Base-by-base conservation (phyloP, 2,797 vertebrate species). In the Nannoperca obscura region DNA sequence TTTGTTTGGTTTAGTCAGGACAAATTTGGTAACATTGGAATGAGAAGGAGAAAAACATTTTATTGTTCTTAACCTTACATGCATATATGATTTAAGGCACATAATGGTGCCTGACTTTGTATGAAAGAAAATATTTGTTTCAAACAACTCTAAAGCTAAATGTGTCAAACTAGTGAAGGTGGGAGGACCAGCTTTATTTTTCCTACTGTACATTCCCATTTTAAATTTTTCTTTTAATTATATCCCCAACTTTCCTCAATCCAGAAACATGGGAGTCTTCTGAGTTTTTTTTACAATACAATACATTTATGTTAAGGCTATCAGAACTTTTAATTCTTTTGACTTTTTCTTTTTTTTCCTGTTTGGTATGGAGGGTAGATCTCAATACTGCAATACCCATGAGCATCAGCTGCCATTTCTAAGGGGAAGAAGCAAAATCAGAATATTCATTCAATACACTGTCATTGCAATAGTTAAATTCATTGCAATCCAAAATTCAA, bases 1-100 rank as follows among this genome's bases (percentile, higher is more conserved):
- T 38, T 5, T 2, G 70, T 87, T 81, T 80, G 73, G 52, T 85
- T 59, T 64, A 13, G 30, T 70, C 80, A 53, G 72, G 57, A 69
- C 20, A 46, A 24, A 75, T 84, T 81, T 83, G 72, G 34, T 65
- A 84, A 74, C 61, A 78, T 61, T 34, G 60, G 34, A 30, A 53
- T 76, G 49, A 73, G 50, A 80, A 36, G 22, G 2, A 53, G 57
- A 32, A 32, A 53, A 71, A 62, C 59, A n/a, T 30, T 44, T 22
- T 9, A 71, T 53, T 73, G 40, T 47, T 79, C 17, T 40, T 78
- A 55, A 66, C 9, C 64, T 72, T 58, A 38, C 11, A 53, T 61
- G 55, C 0, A 13, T 50, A 13, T 50, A 36, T 61, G 4, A 76
- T 52, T 40, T 71, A 8, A 73, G 12, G 11, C 44, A 38, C 27